Evolutionary conservation across 2,888 invertebrate species (phyloP).

Genomic region (Calliscelio sp.): DNA sequence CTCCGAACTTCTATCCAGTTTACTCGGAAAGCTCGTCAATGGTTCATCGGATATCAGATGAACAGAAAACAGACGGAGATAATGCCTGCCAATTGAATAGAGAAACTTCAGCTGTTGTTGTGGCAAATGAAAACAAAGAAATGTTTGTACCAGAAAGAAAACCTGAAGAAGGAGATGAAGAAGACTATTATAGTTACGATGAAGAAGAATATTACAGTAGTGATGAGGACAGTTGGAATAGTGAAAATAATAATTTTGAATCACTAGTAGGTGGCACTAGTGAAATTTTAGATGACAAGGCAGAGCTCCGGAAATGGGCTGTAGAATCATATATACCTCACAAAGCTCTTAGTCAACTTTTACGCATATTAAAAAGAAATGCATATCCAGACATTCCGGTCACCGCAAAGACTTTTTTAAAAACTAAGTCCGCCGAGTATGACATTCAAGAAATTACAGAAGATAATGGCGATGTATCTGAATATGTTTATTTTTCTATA

Average conservation of each 20-base stretch:
- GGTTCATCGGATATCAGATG: not conserved
- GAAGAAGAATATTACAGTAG: not conserved
- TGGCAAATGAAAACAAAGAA: too few relatives aligned
- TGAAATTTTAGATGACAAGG: conserved; percentile 13
- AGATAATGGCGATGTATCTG: conserved; percentile 26
- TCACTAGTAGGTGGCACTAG: not conserved
- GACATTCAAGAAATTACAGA: conserved; percentile 49
- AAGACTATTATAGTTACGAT: conserved; percentile 2
- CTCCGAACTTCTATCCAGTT: not conserved
- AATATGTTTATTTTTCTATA: conserved; percentile 65
- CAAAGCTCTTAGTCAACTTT: conserved; percentile 31
- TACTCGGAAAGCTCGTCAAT: not conserved
- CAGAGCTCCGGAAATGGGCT: conserved; percentile 51
- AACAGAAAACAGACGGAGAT: not conserved
- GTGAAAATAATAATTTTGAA: not conserved
- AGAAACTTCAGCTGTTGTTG: not conserved
- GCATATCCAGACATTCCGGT: conserved; percentile 50
- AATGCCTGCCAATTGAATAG: conserved; percentile 2
- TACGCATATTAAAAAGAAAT: conserved; percentile 46
- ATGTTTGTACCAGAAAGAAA: too few relatives aligned
- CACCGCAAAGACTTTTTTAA: conserved; percentile 58
- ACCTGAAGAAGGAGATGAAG: not conserved
- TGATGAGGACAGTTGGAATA: not conserved
- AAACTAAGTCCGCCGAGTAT: conserved; percentile 51
- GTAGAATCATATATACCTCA: conserved; percentile 50